These are phyloP conservation scores for Gephyroberyx darwinii DNA, from an alignment of 2,797 vertebrate genomes.

Conservation along the genomic window DNA sequence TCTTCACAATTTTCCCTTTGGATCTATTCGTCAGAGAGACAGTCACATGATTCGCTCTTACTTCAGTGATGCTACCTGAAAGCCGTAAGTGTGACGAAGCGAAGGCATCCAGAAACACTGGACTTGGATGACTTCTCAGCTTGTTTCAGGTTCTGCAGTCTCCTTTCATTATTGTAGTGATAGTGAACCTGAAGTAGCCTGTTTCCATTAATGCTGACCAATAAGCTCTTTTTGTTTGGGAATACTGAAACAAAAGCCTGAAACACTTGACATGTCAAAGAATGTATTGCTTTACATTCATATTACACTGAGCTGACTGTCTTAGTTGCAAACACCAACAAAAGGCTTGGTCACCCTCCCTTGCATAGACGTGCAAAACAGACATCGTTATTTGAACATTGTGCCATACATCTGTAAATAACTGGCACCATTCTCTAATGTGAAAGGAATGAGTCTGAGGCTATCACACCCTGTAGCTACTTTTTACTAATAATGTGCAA, in stretches of 20 bases:
- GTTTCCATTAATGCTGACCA: neutral
- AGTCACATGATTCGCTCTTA: neutral
- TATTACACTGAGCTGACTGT: slow-evolving; percentile 40
- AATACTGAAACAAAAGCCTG: slow-evolving; percentile 2
- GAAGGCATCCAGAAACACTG: neutral
- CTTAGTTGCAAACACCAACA: neutral
- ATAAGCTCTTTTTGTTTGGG: neutral
- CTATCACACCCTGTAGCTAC: slow-evolving; percentile 1
- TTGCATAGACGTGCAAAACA: slow-evolving; percentile 39
- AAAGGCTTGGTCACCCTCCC: slow-evolving; percentile 23
- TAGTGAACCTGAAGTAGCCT: slow-evolving; percentile 44
- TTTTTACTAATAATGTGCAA: slow-evolving; percentile 19
- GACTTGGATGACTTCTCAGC: neutral
- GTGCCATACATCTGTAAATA: neutral
- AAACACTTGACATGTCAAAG: neutral
- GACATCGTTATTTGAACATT: neutral
- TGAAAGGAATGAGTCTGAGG: neutral
- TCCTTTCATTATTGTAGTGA: neutral
- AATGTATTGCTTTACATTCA: slow-evolving; percentile 31
- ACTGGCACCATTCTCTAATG: neutral
- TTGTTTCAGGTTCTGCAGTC: neutral
- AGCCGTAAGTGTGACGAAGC: slow-evolving; percentile 1
- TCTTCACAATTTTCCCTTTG: slow-evolving; percentile 51
- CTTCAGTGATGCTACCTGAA: slow-evolving; percentile 60
- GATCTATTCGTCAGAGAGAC: slow-evolving; percentile 25